A percentile compares a stretch with the other conserved stretches of the same genome.
These are phyloP conservation scores for Oreochromis grahami DNA, from an alignment of 2,797 vertebrate species.

Conservation along the genomic window DNA sequence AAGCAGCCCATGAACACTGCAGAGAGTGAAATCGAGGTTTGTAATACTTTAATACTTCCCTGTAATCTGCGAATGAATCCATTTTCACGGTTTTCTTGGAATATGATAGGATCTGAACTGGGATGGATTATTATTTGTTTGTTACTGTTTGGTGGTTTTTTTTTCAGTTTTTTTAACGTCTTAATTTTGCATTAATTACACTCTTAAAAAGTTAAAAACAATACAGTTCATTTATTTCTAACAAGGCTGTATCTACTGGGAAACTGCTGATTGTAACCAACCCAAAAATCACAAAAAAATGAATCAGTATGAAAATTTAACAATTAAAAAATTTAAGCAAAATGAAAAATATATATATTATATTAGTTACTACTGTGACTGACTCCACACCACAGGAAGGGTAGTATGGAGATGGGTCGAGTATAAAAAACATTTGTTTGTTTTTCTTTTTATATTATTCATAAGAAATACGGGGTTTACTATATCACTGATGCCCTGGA, in stretches of 20 bases:
- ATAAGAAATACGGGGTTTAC: neutral
- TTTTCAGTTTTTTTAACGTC: rapidly evolving
- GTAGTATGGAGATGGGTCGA: rapidly evolving
- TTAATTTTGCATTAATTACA: neutral
- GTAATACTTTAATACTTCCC: neutral
- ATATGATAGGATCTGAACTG: neutral
- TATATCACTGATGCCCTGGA: neutral
- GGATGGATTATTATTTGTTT: neutral
- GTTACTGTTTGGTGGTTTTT: neutral
- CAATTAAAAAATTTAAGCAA: neutral
- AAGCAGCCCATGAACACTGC: neutral
- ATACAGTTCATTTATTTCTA: neutral
- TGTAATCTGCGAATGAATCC: neutral
- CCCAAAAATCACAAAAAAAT: neutral
- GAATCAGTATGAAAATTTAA: neutral
- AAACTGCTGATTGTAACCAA: neutral
- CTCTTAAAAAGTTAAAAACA: neutral
- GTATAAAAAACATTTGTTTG: neutral
- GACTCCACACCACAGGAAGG: neutral
- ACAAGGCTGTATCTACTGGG: neutral
- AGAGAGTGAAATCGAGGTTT: neutral
- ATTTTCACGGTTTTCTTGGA: neutral
- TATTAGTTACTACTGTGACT: neutral
- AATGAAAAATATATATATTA: neutral
- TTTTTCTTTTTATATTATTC: neutral